Base-by-base conservation (phyloP, 2,797 vertebrate species). In the Anabas testudineus region DNA sequence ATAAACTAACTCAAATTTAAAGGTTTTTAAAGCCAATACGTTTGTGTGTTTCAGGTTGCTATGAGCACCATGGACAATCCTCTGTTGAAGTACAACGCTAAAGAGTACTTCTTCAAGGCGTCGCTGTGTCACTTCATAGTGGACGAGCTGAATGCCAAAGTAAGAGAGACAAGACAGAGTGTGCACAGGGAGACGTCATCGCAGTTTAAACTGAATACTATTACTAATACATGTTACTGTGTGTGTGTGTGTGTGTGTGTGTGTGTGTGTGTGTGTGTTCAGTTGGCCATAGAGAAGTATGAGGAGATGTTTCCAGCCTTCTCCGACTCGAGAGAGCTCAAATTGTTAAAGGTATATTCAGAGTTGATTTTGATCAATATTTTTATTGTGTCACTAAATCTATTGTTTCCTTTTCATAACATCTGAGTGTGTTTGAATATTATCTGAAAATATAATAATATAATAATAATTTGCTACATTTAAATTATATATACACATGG, bases 231-330 rank as follows among this genome's bases (percentile, higher is more conserved):
- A 7, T 15, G 5, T 6, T 7, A 13, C 21, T 60, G 1, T 63
- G 15, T 64, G 42, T 21, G 3, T 28, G 24, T 43, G 24, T 85
- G 68, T 83, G 42, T 21, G 3, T 28, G 24, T 43, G 24, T 85
- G 68, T 60, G 1, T 63, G 15, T 64, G 42, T 21, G 3, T 28
- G 24, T 43, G 24, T 85, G 68, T 83, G n/a, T 81, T 16, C 77
- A 97, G 97, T 91, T 98, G 64, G 97, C 97, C 0, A 94, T 97
- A 21, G 96, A 97, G 88, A 97, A 96, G 59, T 98, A 97, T 0
- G 96, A 98, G 76, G 96, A 97, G 86, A 97, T 98, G 97, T 98
- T 98, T 88, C 97, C 97, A n/a, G 96, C 96, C 0, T 98, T 97
- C 89, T 94, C 97, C 88, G 96, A 97, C 82, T 97, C 96, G 30